phyloP scores from a whole-genome alignment of 2,888 invertebrate genomes.

The Globia sparganii region DNA sequence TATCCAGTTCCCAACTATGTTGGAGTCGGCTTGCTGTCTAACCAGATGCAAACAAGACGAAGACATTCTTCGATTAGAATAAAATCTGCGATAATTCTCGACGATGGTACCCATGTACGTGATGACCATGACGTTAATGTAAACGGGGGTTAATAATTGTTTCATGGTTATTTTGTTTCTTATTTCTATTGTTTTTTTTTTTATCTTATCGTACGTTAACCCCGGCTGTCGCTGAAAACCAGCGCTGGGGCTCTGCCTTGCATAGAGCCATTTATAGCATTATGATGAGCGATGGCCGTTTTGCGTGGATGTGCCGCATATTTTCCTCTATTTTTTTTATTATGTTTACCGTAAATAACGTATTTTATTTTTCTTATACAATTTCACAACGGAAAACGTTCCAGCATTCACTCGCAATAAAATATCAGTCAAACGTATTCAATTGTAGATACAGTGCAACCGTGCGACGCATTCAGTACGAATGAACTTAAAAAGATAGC shows the following conservation, averaged over 20 bases:
- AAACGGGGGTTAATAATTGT: too few species aligned
- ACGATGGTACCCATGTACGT: too few species aligned
- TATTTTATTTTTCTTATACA: neutral
- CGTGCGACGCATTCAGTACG: neutral
- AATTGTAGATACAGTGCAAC: neutral
- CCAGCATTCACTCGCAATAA: neutral
- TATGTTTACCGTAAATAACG: neutral
- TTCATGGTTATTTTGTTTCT: neutral
- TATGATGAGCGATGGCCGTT: neutral
- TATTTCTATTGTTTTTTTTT: too few species aligned
- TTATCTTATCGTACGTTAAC: too few species aligned
- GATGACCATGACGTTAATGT: too few species aligned
- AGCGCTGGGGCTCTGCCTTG: neutral
- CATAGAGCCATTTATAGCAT: neutral
- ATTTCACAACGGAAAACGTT: neutral
- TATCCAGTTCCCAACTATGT: too few species aligned
- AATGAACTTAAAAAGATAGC: neutral
- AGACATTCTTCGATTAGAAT: neutral
- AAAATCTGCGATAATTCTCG: neutral
- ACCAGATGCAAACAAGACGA: neutral
- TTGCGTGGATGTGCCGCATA: neutral
- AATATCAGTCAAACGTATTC: neutral
- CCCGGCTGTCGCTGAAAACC: neutral
- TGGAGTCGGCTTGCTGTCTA: too few species aligned
- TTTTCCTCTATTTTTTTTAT: neutral